Evolutionary conservation across 1,140 invertebrate species (phyloP).

Genomic region (Dryas iulia): DNA sequence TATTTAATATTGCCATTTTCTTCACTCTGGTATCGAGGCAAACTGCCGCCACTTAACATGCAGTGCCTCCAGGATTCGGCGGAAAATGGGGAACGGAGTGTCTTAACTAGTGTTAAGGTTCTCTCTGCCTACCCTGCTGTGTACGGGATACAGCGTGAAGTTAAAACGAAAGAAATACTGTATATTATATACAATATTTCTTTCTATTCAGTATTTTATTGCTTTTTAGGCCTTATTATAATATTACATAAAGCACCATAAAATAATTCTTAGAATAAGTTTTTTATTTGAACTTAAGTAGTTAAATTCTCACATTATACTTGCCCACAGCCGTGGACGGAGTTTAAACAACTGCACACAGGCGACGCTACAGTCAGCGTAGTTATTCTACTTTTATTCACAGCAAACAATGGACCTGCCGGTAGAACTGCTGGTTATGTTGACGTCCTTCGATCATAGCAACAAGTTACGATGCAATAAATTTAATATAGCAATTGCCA

Average conservation of each 20-base stretch:
- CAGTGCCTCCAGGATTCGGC: too few species aligned
- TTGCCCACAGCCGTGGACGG: constrained; percentile 22
- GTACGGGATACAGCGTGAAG: too few species aligned
- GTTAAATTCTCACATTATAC: constrained; percentile 23
- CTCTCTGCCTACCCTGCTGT: too few species aligned
- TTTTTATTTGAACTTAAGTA: neutral
- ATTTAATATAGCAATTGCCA: constrained; percentile 70
- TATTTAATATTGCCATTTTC: too few species aligned
- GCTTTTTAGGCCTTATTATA: neutral
- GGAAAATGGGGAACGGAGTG: too few species aligned
- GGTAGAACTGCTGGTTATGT: constrained; percentile 58
- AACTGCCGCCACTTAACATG: too few species aligned
- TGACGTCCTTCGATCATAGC: constrained; percentile 58
- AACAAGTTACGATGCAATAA: constrained; percentile 75
- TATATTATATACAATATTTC: too few species aligned
- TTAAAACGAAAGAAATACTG: too few species aligned
- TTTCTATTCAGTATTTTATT: neutral
- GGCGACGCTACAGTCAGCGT: constrained; percentile 40
- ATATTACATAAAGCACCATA: neutral
- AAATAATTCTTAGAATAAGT: neutral
- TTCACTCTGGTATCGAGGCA: too few species aligned
- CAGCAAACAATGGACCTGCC: constrained; percentile 68
- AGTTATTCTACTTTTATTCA: constrained; percentile 65
- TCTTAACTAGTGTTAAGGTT: too few species aligned
- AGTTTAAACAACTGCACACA: constrained; percentile 66